Conservation (phyloP, 2,888 invertebrate genomes). For the Tetragnatha montana region DNA sequence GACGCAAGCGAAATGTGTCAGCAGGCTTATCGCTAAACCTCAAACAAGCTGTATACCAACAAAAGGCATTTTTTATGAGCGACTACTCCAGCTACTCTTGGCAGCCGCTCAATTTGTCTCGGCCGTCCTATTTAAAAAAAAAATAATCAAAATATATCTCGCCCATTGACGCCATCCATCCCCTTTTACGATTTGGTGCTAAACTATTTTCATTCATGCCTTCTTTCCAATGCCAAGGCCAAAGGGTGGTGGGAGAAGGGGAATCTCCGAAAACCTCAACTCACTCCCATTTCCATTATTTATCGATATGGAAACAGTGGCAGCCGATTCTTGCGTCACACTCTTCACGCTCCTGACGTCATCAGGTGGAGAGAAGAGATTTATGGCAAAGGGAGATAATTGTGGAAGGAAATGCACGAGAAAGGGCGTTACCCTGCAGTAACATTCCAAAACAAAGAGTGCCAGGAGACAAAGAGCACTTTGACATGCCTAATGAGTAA, state of each 20-base stretch:
- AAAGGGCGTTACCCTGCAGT: conserved; percentile 26
- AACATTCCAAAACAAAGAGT: not conserved
- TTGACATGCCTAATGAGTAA: no score
- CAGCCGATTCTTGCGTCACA: conserved; percentile 11
- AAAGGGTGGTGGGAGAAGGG: not conserved
- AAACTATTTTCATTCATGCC: conserved; percentile 61
- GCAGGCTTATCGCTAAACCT: not conserved
- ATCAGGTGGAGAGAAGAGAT: conserved; percentile 26
- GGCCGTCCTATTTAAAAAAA: conserved; percentile 21
- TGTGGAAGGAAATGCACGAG: conserved; percentile 22
- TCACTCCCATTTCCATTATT: conserved; percentile 13
- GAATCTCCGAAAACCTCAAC: not conserved
- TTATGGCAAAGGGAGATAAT: conserved; percentile 23
- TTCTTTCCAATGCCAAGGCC: conserved; percentile 11
- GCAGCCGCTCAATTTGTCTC: conserved; percentile 51
- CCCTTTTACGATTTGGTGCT: conserved; percentile 48
- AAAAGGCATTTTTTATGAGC: not conserved
- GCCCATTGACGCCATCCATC: conserved; percentile 57
- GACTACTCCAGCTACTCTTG: conserved; percentile 41
- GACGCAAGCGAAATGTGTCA: not conserved
- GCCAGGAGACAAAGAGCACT: no score
- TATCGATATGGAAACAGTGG: conserved; percentile 19
- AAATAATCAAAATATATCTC: conserved; percentile 21
- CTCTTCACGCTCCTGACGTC: conserved; percentile 20
- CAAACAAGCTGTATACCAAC: not conserved